Conservation (phyloP, 37 sponge, comb jelly and placozoan genomes). For the Axinella damicornis region DNA sequence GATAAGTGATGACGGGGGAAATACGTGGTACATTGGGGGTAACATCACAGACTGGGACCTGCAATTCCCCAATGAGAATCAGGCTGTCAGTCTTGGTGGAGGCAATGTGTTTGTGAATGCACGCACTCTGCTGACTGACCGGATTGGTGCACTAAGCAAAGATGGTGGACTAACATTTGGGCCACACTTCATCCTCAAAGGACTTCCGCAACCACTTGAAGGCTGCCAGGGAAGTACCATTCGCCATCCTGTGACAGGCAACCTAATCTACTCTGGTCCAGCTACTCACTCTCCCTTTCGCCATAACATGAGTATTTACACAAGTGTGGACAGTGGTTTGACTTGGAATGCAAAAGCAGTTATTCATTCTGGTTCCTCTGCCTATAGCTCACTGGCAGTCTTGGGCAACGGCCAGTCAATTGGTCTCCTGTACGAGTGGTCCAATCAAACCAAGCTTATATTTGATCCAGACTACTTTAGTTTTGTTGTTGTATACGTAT, state of each 20-base stretch:
- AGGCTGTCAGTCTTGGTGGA: background rate
- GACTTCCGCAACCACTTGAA: conserved; percentile 12
- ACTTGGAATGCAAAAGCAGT: conserved; percentile 9
- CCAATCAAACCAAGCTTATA: conserved; percentile 8
- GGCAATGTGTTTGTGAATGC: background rate
- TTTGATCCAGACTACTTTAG: conserved; percentile 28
- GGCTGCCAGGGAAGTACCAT: background rate
- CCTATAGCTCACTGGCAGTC: conserved; percentile 11
- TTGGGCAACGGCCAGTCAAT: background rate
- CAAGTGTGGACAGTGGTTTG: background rate
- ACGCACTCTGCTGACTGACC: background rate
- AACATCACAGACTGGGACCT: background rate
- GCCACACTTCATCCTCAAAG: background rate
- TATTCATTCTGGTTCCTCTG: conserved; percentile 7
- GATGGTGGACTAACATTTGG: conserved; percentile 6
- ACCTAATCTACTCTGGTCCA: conserved; percentile 2
- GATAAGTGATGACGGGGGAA: conserved; percentile 3
- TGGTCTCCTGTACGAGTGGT: conserved; percentile 9
- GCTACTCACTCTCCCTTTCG: background rate
- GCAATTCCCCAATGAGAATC: conserved; percentile 4
- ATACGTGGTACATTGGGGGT: conserved; percentile 4
- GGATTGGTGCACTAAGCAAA: background rate
- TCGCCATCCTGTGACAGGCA: background rate
- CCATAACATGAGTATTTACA: conserved; percentile 1
- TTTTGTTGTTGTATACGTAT: background rate